Base-by-base conservation (phyloP, 1,140 invertebrate species). In the Eciton burchellii region DNA sequence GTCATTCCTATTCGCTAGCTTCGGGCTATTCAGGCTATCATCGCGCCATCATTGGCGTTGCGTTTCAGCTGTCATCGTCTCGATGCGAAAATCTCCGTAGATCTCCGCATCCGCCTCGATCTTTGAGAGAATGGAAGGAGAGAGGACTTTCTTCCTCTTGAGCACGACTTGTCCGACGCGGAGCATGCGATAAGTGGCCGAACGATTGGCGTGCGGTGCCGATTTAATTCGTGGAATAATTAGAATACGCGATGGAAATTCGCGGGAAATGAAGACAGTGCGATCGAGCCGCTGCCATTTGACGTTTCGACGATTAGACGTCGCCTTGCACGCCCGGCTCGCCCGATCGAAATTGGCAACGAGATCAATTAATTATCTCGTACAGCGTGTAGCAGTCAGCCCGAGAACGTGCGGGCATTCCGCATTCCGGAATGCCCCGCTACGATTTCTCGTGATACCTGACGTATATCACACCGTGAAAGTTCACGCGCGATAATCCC, bases 181-280 rank as follows among this genome's bases (percentile, higher is more conserved):
- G n/a, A n/a, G n/a, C n/a, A n/a, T n/a, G n/a, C n/a, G n/a, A 66
- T 54, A 43, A 68, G 43, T 70, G 21, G 62, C 26, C 12, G 47
- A 66, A 68, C 71, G 71, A 29, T 29, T 35, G 24, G 19, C n/a
- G n/a, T n/a, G 26, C 21, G 49, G 62, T 62, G 62, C 52, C 41
- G 63, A 68, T 79, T 70, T 79, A 57, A 79, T 79, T 66, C 11
- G 49, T 19, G 26, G 45, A 79, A 79, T 70, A 70, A 79, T 56
- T 35, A 45, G 49, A n/a, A 12, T 79, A 29, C 65, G 21, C 11
- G 26, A 35, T 11, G 14, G 24, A n/a, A n/a, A n/a, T n/a, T n/a
- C n/a, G n/a, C n/a, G n/a, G n/a, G n/a, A n/a, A n/a, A n/a, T n/a
- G n/a, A n/a, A n/a, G n/a, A n/a, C n/a, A n/a, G n/a, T n/a, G n/a